Evolutionary conservation across 1,140 invertebrate genomes (phyloP), one percentile per base, ranked within the genome.

Genomic region (Manduca sexta): DNA sequence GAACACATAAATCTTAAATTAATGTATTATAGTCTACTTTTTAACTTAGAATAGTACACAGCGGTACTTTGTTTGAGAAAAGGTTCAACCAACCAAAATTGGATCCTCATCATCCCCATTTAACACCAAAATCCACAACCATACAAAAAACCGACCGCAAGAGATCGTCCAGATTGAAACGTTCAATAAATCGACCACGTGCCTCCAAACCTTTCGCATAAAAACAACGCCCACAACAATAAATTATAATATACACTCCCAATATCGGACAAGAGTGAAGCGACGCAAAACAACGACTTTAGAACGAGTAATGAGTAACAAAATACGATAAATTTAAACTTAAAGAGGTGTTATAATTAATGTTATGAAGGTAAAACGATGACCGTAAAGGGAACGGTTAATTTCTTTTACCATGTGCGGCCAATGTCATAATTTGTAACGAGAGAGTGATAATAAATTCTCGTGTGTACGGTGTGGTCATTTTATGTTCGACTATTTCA

Each of bases 331-430:
- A 84, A 84, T 84, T 77, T 79, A 49, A 74, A 67, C 50, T 64
- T 82, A 84, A 84, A 74, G 73, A 84, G 81, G 81, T 84, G 81
- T 82, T 81, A 82, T 82, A 82, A 81, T 82, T 82, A 71, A 80
- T 79, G 78, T 77, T 66, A 29, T 58, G 34, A 69, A 66, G 66
- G 41, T 72, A 79, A 79, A 80, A 74, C 62, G 69, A 58, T 66
- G 65, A 62, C 49, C 45, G 61, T 69, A 69, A 74, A 69, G 30
- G 64, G 58, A 5, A 56, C 46, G 43, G 61, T 60, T 71, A 69
- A 73, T 76, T 67, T 63, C 57, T 67, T 68, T 61, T 52, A 60
- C 64, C 64, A 73, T 69, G 60, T 64, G 64, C 54, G 52, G 49
- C 45, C 47, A 66, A 70, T 76, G 71, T 82, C 68, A 76, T 76